Base-by-base conservation (phyloP, 2,113 vertebrate genomes). In the Nematolebias whitei region DNA sequence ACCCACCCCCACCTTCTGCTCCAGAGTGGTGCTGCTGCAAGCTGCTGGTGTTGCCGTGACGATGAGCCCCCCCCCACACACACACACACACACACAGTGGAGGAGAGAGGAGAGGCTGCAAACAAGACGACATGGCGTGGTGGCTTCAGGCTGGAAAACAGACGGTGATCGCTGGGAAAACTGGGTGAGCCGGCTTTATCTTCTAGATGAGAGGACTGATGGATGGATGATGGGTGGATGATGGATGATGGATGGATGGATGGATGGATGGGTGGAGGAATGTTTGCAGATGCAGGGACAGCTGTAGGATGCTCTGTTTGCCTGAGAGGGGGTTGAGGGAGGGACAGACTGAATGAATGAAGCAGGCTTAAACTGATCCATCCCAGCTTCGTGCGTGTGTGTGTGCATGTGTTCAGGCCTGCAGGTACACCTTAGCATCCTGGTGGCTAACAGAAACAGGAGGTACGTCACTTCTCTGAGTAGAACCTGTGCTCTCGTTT, bases 31-130 rank as follows among this genome's bases (percentile, higher is more conserved):
- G 75, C 79, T 83, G 84, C 77, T 84, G 77, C 80, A 85, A 80
- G 80, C 76, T 88, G 82, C 79, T 86, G 86, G 74, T 83, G 83
- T 83, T 87, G 83, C 80, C 58, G 82, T 86, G 78, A 78, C 75
- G 84, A 87, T 86, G 78, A 84, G 75, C 65, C 55, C 82, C 78
- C 63, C 61, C 52, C 71, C 22, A 20, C 54, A 23, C 44, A 32
- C 61, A 5, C 63, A 24, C 44, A 63, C 35, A 51, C 52, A 53
- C 63, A 52, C 51, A 20, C 62, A 29, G 57, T 32, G 63, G 54
- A 57, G 49, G 40, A 54, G 12, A 55, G 60, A 63, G 72, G 39
- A 71, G 62, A 79, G 66, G 64, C 61, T 82, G 88, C 61, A 76
- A 81, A 80, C 79, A 78, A 56, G 83, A 79, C 45, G 53, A 48